Conservation (phyloP, 2,113 vertebrate genomes). For the Saccopteryx leptura region DNA sequence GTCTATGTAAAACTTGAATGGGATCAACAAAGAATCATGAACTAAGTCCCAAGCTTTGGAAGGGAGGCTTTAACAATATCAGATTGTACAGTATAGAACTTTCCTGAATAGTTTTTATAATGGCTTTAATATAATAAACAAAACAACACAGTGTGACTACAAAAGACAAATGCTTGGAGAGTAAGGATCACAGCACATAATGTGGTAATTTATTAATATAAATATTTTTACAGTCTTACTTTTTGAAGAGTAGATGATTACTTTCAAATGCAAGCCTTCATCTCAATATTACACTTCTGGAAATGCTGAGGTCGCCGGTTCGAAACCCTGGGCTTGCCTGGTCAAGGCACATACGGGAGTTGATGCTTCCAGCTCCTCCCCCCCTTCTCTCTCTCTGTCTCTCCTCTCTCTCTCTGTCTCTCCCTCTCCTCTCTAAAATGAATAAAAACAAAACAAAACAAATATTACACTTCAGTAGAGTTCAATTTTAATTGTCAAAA, state of each 20-base stretch:
- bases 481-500: background rate
- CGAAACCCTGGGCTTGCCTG: too few species aligned
- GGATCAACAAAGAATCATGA: background rate
- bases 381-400: too few species aligned
- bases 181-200: background rate
- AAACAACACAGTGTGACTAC: background rate
- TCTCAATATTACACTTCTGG: background rate
- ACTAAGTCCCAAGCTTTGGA: background rate
- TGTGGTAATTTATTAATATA: background rate
- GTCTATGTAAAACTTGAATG: background rate
- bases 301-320: too few species aligned
- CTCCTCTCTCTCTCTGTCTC: too few species aligned
- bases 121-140: background rate
- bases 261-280: background rate
- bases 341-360: too few species aligned
- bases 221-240: background rate
- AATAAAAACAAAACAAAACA: too few species aligned
- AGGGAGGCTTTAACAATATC: background rate
- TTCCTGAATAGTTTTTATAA: background rate
- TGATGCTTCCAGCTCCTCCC: too few species aligned
- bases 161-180: background rate
- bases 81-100: background rate
- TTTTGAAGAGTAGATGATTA: constrained; percentile 8
- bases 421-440: too few species aligned
- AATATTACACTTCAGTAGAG: background rate